phyloP scores from a whole-genome alignment of 2,888 invertebrate genomes.

The Operophtera brumata region DNA sequence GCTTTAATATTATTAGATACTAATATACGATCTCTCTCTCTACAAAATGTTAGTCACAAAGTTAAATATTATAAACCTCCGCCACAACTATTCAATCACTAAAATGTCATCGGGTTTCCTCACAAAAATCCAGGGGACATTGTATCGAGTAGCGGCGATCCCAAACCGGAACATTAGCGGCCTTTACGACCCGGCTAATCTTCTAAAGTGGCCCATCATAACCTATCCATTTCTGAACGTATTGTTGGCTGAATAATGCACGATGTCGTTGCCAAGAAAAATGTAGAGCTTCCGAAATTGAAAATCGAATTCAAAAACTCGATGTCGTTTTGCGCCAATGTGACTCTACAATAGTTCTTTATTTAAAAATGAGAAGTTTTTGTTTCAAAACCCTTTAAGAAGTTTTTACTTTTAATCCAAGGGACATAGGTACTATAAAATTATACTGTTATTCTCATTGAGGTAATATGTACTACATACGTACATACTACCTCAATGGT shows the following conservation, averaged over 20 bases:
- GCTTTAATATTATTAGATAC: too few species aligned
- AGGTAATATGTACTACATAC: too few species aligned
- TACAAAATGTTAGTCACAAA: slow-evolving; percentile 15
- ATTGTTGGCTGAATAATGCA: slow-evolving; percentile 53
- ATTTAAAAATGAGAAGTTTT: neutral
- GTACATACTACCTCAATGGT: too few species aligned
- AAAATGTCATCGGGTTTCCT: slow-evolving; percentile 50
- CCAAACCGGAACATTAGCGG: slow-evolving; percentile 56
- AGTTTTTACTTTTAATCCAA: too few species aligned
- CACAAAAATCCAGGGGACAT: slow-evolving; percentile 37
- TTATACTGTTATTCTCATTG: too few species aligned
- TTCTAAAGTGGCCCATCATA: slow-evolving; percentile 57
- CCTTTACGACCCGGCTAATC: slow-evolving; percentile 50
- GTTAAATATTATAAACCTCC: slow-evolving; percentile 22
- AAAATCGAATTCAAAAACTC: slow-evolving; percentile 18
- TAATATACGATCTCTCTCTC: too few species aligned
- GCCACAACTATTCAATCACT: slow-evolving; percentile 50
- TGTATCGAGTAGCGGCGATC: slow-evolving; percentile 38
- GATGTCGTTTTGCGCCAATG: neutral
- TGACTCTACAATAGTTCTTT: neutral
- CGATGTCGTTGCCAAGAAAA: slow-evolving; percentile 13
- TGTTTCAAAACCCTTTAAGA: too few species aligned
- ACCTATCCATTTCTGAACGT: slow-evolving; percentile 35
- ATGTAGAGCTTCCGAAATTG: slow-evolving; percentile 3
- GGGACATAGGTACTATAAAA: neutral